Conservation (phyloP, 2,113 vertebrate genomes). For the Colistium nudipinnis region DNA sequence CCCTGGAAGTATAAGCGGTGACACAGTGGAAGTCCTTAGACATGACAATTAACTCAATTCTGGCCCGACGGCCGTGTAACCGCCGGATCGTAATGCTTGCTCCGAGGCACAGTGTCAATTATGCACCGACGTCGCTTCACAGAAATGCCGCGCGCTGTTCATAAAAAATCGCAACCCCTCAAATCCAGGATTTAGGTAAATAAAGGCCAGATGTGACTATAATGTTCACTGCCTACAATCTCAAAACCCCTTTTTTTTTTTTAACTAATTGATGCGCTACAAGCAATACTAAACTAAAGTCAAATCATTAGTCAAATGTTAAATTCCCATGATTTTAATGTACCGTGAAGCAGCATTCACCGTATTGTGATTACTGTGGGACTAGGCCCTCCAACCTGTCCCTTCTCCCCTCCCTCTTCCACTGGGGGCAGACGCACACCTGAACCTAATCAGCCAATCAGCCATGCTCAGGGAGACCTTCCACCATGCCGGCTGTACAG, state of each 20-base stretch:
- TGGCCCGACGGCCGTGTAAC: constrained; percentile 36
- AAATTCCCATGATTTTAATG: constrained; percentile 10
- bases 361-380: constrained; percentile 14
- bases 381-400: no score
- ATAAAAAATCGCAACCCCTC: constrained; percentile 39
- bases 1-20: background rate
- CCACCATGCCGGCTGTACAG: background rate
- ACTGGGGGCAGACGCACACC: background rate
- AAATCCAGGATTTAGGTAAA: background rate
- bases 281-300: no score
- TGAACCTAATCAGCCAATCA: background rate
- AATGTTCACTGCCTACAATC: no score
- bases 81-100: constrained; percentile 42
- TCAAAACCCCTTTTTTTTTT: no score
- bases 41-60: constrained; percentile 25
- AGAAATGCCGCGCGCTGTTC: no score
- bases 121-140: constrained; percentile 38
- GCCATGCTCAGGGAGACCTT: no score
- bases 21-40: constrained; percentile 21
- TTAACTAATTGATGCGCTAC: no score
- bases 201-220: constrained; percentile 1
- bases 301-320: constrained; percentile 6
- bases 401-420: background rate
- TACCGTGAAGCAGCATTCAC: constrained; percentile 4
- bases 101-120: constrained; percentile 50